These are phyloP conservation scores for Patella vulgata DNA, from an alignment of 1,140 invertebrate genomes.

Conservation along the genomic window DNA sequence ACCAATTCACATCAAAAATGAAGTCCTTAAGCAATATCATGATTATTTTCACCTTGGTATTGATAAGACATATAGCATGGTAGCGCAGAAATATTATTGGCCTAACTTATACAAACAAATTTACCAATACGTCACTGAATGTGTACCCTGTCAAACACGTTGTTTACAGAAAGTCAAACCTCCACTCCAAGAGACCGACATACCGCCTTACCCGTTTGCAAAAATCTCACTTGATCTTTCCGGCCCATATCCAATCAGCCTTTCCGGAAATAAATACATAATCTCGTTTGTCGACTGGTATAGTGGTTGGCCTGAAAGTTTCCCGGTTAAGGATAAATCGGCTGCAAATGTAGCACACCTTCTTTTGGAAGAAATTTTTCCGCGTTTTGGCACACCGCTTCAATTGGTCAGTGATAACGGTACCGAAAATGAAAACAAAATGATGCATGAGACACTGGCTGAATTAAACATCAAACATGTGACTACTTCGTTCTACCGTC, in stretches of 20 bases:
- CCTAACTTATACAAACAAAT: conserved; percentile 14
- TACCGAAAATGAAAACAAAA: conserved; percentile 14
- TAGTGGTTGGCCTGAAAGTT: conserved; percentile 16
- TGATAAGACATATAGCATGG: conserved; percentile 12
- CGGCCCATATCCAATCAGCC: conserved; percentile 22
- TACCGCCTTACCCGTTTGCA: conserved; percentile 17
- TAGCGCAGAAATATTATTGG: conserved; percentile 15
- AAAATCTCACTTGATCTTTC: conserved; percentile 30
- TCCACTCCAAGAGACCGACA: conserved; percentile 14
- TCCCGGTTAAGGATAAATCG: conserved; percentile 23
- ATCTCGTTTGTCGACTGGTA: conserved; percentile 22
- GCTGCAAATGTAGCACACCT: conserved; percentile 11
- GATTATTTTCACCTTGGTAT: conserved; percentile 21
- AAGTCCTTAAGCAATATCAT: conserved; percentile 12
- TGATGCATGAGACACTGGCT: conserved; percentile 10
- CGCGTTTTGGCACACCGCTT: too few relatives aligned
- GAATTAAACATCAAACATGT: conserved; percentile 16
- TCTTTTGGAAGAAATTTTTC: conserved; percentile 12
- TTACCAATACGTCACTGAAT: conserved; percentile 5
- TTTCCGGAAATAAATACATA: conserved; percentile 28
- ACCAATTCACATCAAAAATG: background rate
- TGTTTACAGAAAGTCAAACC: conserved; percentile 6
- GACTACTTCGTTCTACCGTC: conserved; percentile 19
- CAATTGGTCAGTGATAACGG: too few relatives aligned
- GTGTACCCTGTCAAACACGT: conserved; percentile 24